phyloP scores from a whole-genome alignment of 2,888 invertebrate genomes.

The Pseudanteris insignis region DNA sequence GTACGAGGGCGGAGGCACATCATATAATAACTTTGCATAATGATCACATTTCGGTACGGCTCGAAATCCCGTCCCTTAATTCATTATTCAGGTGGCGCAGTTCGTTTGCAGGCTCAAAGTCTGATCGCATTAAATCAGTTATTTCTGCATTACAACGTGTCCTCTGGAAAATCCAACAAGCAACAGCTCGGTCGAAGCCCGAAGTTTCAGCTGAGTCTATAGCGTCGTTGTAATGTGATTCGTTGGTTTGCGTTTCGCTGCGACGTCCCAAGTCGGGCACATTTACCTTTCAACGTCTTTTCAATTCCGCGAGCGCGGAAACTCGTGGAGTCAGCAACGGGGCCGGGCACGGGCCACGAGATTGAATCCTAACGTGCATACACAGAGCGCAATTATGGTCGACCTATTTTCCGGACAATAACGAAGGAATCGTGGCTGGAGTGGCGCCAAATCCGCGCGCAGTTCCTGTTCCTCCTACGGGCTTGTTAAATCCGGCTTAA shows the following conservation, averaged over 20 bases:
- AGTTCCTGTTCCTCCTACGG: slow-evolving; percentile 43
- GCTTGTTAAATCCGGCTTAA: slow-evolving; percentile 62
- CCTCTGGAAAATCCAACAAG: slow-evolving; percentile 18
- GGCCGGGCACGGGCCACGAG: slow-evolving; percentile 9
- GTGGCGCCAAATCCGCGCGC: slow-evolving; percentile 57
- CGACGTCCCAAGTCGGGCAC: slow-evolving; percentile 16
- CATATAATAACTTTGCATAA: slow-evolving; percentile 9
- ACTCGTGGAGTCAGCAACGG: slow-evolving; percentile 12
- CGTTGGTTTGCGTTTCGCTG: too few species aligned
- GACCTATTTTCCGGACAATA: slow-evolving; percentile 64
- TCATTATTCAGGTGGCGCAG: slow-evolving; percentile 16
- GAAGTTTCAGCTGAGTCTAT: slow-evolving; percentile 16
- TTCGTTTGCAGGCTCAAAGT: slow-evolving; percentile 17
- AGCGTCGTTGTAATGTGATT: too few species aligned
- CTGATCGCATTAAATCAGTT: slow-evolving; percentile 34
- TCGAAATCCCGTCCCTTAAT: slow-evolving; percentile 2
- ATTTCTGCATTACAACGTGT: slow-evolving; percentile 35
- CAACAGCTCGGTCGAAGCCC: slow-evolving; percentile 24
- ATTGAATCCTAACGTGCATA: slow-evolving; percentile 46
- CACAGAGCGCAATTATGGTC: slow-evolving; percentile 59
- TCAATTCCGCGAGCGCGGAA: slow-evolving; percentile 33
- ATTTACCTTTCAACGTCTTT: slow-evolving; percentile 34
- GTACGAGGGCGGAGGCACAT: too few species aligned
- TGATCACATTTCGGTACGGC: slow-evolving; percentile 10
- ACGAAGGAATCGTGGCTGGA: slow-evolving; percentile 60